A percentile compares a stretch with the other conserved stretches of the same genome.
Evolutionary conservation across 2,888 invertebrate species (phyloP).

Genomic region (Entomobrya multifasciata): DNA sequence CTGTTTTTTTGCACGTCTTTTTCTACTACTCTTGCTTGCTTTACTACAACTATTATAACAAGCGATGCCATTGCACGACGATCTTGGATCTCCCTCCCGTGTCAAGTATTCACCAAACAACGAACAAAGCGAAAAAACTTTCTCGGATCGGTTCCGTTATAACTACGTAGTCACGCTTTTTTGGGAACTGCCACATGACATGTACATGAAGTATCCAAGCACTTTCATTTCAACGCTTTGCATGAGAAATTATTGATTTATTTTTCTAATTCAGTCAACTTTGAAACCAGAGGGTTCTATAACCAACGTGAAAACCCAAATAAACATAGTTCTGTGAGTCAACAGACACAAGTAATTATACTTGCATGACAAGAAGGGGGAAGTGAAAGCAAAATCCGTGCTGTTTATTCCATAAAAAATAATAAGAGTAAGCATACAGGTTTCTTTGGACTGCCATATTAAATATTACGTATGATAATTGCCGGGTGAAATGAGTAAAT

Average conservation of each 20-base stretch:
- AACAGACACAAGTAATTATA: neutral
- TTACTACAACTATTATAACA: neutral
- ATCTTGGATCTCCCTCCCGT: neutral
- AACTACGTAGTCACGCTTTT: neutral
- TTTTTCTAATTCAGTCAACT: no score
- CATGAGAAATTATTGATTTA: conserved; percentile 2
- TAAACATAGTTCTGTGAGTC: neutral
- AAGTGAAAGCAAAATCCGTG: neutral
- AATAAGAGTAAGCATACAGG: no score
- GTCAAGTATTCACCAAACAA: neutral
- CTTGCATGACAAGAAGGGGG: conserved; percentile 9
- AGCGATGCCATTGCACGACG: neutral
- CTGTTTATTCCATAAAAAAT: no score
- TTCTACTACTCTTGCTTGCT: neutral
- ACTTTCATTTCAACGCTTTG: neutral
- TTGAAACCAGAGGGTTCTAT: no score
- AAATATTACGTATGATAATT: no score
- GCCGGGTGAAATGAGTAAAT: no score
- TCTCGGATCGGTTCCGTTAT: neutral
- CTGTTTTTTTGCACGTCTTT: neutral
- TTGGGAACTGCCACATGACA: neutral
- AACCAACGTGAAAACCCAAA: no score
- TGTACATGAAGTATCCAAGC: neutral
- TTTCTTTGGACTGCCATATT: neutral
- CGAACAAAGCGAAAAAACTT: neutral